Evolutionary conservation across 2,888 invertebrate species (phyloP).

Genomic region (Stratiomys singularior): DNA sequence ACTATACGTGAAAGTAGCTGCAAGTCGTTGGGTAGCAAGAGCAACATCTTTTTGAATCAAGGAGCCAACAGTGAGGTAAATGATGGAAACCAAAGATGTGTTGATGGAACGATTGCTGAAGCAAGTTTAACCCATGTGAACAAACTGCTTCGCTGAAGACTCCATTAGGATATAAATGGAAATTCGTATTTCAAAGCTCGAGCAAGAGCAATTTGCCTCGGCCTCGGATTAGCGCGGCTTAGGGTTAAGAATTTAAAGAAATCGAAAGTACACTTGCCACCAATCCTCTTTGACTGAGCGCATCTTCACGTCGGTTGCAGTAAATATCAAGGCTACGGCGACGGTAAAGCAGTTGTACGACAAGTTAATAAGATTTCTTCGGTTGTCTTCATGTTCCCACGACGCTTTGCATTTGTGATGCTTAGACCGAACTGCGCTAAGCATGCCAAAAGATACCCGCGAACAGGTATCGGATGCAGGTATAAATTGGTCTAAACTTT

Average conservation of each 20-base stretch:
- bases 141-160: no score
- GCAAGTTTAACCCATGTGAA: no score
- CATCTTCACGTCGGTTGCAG: constrained; percentile 40
- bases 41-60: no score
- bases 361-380: constrained; percentile 40
- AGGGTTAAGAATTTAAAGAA: constrained; percentile 17
- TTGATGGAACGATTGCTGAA: no score
- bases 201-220: no score
- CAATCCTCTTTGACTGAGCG: neutral
- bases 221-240: neutral
- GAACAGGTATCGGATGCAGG: neutral
- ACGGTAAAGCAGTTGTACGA: constrained; percentile 27
- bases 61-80: no score
- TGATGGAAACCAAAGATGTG: no score
- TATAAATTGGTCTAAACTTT: constrained; percentile 23
- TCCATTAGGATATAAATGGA: no score
- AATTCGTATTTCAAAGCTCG: no score
- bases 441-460: neutral
- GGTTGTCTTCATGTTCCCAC: neutral
- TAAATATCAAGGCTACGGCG: constrained; percentile 41
- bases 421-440: neutral
- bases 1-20: no score
- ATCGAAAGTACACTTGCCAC: constrained; percentile 4
- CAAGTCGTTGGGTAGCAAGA: no score
- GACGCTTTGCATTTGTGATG: constrained; percentile 9